Base-by-base conservation (phyloP, 2,888 invertebrate genomes). In the Macrosoma leucophasiata region DNA sequence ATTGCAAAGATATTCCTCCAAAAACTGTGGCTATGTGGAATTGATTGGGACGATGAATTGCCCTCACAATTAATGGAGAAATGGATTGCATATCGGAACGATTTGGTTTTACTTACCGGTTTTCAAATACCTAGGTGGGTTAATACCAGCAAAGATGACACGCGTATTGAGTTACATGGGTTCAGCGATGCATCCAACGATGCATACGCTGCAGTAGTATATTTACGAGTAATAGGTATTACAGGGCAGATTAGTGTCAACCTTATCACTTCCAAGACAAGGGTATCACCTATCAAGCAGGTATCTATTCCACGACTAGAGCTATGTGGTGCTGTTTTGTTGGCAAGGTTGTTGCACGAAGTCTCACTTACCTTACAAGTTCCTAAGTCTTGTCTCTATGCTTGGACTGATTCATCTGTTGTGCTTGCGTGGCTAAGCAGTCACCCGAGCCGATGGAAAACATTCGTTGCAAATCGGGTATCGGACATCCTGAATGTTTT, bases 11-110 rank as follows among this genome's bases (percentile, higher is more conserved):
- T 17, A 17, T 17, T 5, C 7, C 4, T 17, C 7, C 17, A 17
- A 17, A 4, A 7, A 4, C 17, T 17, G 17, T 17, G 17, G 17
- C 7, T 17, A 7, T 5, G 17, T 7, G 17, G 17, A 4, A 22
- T 45, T 9, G 39, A 13, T 1, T 60, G 60, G 58, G 56, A 58
- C 35, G 46, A 55, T 1, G 39, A 37, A 6, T 4, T 54, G 3
- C 36, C 43, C 13, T 2, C 6, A 0, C n/a, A 25, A 2, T 19
- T 53, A 3, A 4, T 40, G 8, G 4, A 34, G 3, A 44, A 51
- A n/a, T 54, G 49, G 51, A 5, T 14, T 6, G 22, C 5, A 9
- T 50, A 43, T 13, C 11, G 43, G 5, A 9, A 19, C 0, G 29
- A 42, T 0, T 33, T 47, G 10, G 1, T 1, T 2, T 5, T 19